Percentiles rank a stretch among this genome's conserved stretches.
Conservation (phyloP, 2,888 invertebrate species). For the Sminthurides aquaticus region DNA sequence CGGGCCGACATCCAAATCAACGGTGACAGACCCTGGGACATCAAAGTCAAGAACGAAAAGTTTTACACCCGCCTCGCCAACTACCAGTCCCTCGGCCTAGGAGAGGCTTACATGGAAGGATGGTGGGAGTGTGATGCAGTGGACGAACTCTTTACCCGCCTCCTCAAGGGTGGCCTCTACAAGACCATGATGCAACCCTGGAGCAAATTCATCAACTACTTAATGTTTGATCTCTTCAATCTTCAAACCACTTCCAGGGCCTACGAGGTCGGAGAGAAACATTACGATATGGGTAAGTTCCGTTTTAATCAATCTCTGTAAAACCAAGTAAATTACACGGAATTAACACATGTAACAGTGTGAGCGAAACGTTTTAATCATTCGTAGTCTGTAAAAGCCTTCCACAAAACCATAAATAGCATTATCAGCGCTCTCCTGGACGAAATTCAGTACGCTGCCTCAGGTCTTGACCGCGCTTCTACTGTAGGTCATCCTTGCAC, state of each 20-base stretch:
- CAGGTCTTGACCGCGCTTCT: too few relatives aligned
- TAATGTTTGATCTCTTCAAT: conserved; percentile 20
- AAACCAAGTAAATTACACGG: too few relatives aligned
- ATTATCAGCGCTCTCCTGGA: too few relatives aligned
- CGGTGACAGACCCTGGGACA: conserved; percentile 15
- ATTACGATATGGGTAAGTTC: conserved; percentile 29
- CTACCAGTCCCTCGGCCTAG: conserved; percentile 20
- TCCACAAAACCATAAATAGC: too few relatives aligned
- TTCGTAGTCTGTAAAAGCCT: too few relatives aligned
- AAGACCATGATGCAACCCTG: conserved; percentile 1
- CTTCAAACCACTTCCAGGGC: conserved; percentile 20
- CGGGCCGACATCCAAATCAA: conserved; percentile 14
- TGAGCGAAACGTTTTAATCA: too few relatives aligned
- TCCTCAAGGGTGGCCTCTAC: conserved; percentile 13
- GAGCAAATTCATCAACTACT: conserved; percentile 16
- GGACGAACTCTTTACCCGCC: conserved; percentile 17
- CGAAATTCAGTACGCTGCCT: too few relatives aligned
- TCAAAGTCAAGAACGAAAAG: conserved; percentile 17
- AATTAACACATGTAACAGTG: too few relatives aligned
- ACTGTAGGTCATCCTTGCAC: too few relatives aligned
- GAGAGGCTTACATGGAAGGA: conserved; percentile 26
- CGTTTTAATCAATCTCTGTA: too few relatives aligned
- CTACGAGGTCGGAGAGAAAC: conserved; percentile 23
- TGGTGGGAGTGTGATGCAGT: conserved; percentile 27
- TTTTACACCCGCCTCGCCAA: conserved; percentile 17